Conservation (phyloP, 2,888 invertebrate species). For the Uropetala carovei region DNA sequence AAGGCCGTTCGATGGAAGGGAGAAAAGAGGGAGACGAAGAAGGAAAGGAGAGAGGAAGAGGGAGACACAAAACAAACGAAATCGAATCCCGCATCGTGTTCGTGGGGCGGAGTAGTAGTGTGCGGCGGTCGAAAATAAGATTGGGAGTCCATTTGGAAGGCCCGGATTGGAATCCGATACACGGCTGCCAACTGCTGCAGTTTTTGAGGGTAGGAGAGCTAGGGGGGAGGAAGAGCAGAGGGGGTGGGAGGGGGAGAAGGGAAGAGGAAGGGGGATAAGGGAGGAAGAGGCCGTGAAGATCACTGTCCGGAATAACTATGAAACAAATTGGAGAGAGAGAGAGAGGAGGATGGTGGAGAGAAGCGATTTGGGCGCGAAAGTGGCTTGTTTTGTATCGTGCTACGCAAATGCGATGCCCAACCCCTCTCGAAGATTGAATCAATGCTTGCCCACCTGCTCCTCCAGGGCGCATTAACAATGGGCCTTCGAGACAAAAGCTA, state of each 20-base stretch:
- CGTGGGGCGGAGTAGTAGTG: not conserved
- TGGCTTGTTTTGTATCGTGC: slow-evolving; percentile 36
- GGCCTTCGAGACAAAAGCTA: not conserved
- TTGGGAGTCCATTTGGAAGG: slow-evolving; percentile 48
- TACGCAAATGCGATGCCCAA: slow-evolving; percentile 40
- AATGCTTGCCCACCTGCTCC: slow-evolving; percentile 32
- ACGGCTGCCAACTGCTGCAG: slow-evolving; percentile 59
- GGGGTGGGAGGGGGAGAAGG: not conserved
- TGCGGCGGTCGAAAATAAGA: slow-evolving; percentile 49
- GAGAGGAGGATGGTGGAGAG: not conserved
- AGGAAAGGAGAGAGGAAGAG: not conserved
- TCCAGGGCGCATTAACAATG: slow-evolving; percentile 9
- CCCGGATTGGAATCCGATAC: slow-evolving; percentile 59
- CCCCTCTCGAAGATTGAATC: slow-evolving; percentile 26
- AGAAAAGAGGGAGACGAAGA: not conserved
- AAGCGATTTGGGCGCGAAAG: slow-evolving; percentile 33
- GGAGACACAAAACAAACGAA: slow-evolving; percentile 37
- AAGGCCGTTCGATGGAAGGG: slow-evolving; percentile 1
- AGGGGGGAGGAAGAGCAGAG: not conserved
- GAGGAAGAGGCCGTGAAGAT: not conserved
- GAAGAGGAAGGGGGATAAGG: not conserved
- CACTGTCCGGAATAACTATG: slow-evolving; percentile 26
- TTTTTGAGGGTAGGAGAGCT: slow-evolving; percentile 17
- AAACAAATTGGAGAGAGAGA: not conserved
- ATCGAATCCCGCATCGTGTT: slow-evolving; percentile 31